Evolutionary conservation across 2,797 vertebrate species (phyloP), one percentile per base, ranked within the genome.

Genomic region (Bradypus variegatus): DNA sequence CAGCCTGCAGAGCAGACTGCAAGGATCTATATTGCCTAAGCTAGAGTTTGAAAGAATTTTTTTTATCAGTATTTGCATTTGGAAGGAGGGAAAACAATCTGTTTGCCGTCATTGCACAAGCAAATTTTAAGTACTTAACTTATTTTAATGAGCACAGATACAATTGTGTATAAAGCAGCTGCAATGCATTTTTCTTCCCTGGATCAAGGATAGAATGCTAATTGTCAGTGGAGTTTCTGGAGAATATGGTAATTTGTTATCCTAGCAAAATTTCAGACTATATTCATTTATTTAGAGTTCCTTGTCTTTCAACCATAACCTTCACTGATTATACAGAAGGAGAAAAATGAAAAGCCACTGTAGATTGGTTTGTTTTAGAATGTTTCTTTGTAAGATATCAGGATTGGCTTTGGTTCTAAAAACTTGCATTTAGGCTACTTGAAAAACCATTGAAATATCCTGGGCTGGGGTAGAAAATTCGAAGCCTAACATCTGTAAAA

Each of bases 381-480:
- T 69, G 36, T 70, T 88, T 81, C 23, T 80, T 75, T 81, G 50
- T 21, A 65, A 29, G 58, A 58, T 86, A 76, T 81, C 38, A 81
- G 31, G 72, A 72, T 85, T 73, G 58, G 33, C 36, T 85, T 93
- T 90, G 2, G 36, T 84, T 96, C 90, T 93, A 85, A 31, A 14
- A 92, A 33, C 76, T 86, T 84, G 23, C n/a, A 50, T 50, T 84
- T 50, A 45, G 23, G 33, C 36, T 69, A 67, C 55, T 85, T 90
- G 45, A 79, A 19, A 88, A 93, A 73, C n/a, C 6, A 77, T 60
- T 12, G 84, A 91, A 82, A 11, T 6, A 83, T 80, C 38, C 70
- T 91, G 69, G 38, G 21, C 25, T 65, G 2, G 81, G 58, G 18
- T 55, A 81, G 45, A 73, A 88, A 93, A 75, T 62, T 23, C 25